These are phyloP conservation scores for Dryomyza anilis DNA, from an alignment of 2,888 invertebrate genomes.

Conservation along the genomic window DNA sequence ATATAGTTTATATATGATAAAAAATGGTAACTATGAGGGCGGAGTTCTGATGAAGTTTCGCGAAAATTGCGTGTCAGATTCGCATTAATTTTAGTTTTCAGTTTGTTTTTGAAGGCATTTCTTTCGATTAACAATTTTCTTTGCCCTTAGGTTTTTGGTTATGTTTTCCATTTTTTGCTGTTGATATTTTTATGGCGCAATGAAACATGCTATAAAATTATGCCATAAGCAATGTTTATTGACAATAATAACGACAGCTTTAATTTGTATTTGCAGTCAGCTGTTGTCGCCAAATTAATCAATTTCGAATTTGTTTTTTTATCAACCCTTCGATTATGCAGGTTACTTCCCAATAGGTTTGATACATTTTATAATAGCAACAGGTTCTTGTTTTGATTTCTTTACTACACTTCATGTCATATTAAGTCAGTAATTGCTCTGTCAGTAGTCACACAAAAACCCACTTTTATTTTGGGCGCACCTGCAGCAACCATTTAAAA, in stretches of 20 bases:
- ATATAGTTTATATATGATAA: too few species aligned
- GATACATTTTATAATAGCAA: too few species aligned
- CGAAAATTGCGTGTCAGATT: constrained; percentile 9
- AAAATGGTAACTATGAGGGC: not conserved
- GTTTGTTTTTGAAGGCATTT: constrained; percentile 3
- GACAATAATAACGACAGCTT: not conserved
- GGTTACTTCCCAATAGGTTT: too few species aligned
- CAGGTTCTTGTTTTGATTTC: not conserved
- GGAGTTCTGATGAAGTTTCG: not conserved
- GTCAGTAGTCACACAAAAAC: not conserved
- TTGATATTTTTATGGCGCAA: not conserved
- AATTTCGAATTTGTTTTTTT: not conserved
- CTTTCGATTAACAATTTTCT: not conserved
- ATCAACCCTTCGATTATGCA: too few species aligned
- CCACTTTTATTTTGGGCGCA: not conserved
- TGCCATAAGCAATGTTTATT: not conserved
- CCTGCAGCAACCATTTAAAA: not conserved
- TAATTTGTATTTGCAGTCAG: constrained; percentile 3
- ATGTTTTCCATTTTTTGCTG: too few species aligned
- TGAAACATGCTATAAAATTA: constrained; percentile 13
- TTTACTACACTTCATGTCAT: too few species aligned
- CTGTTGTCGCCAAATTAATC: constrained; percentile 10
- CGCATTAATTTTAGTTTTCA: constrained; percentile 10
- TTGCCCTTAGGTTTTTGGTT: not conserved
- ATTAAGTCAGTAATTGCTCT: too few species aligned